Evolutionary conservation across 2,888 invertebrate species (phyloP).

Genomic region (Sminthurides aquaticus): DNA sequence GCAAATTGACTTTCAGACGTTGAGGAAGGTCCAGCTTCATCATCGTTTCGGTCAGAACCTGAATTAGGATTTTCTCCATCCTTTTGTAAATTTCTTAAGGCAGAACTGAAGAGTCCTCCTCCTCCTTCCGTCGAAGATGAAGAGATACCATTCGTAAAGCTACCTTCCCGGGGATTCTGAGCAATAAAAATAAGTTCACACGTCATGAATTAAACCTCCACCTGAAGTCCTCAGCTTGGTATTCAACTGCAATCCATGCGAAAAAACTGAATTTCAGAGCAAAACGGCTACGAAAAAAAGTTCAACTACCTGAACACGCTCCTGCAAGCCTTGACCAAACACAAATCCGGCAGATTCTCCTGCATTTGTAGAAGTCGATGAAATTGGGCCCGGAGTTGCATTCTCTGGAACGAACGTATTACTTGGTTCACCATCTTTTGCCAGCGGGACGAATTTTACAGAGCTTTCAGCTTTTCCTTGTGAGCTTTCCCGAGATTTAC

Average conservation of each 20-base stretch:
- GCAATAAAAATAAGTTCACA: too few species aligned
- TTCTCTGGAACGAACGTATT: neutral
- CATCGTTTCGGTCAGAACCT: neutral
- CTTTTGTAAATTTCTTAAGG: constrained; percentile 17
- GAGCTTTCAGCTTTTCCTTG: too few species aligned
- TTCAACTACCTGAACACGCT: constrained; percentile 19
- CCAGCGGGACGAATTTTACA: constrained; percentile 17
- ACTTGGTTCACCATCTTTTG: constrained; percentile 8
- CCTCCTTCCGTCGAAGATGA: constrained; percentile 2
- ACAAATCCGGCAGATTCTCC: constrained; percentile 19
- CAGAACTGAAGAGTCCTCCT: constrained; percentile 19
- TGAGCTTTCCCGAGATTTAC: too few species aligned
- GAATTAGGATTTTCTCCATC: neutral
- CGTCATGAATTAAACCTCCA: too few species aligned
- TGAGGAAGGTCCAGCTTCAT: constrained; percentile 5
- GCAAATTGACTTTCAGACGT: neutral
- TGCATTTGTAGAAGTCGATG: neutral
- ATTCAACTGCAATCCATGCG: too few species aligned
- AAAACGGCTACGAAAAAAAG: too few species aligned
- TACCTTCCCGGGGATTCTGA: neutral
- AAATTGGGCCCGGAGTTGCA: constrained; percentile 1
- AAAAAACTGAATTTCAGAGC: too few species aligned
- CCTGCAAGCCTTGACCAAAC: constrained; percentile 28
- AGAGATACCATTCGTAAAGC: constrained; percentile 13
- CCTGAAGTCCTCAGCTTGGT: too few species aligned